Base-by-base conservation (phyloP, 2,113 vertebrate species). In the Orycteropus afer region DNA sequence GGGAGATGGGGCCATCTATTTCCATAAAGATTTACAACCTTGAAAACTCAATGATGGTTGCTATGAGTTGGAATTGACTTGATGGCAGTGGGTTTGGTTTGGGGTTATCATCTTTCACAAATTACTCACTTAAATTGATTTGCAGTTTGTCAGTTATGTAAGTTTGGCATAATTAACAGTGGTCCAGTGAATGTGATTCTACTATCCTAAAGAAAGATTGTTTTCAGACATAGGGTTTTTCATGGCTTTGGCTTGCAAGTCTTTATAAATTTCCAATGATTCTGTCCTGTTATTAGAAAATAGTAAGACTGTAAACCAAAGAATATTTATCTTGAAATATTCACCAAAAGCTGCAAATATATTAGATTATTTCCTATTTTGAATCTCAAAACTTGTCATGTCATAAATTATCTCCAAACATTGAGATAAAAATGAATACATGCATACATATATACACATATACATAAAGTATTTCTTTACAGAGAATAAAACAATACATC, bases 141-240 rank as follows among this genome's bases (percentile, higher is more conserved):
- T 15, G 55, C 5, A 94, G 20, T 59, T 92, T 96, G 15, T 59
- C 7, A 95, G 6, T 15, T 47, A 25, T 79, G 94, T 42, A 89
- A 92, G 13, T 18, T 25, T 67, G 37, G 32, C 0, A 0, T 49
- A 87, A 32, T 87, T 9, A 80, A 94, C 92, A 90, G 78, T 40
- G 0, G 89, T 53, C 13, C 2, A 32, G 6, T 78, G 57, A 63
- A 86, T 95, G 63, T 84, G 7, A 45, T 76, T 23, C 0, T 80
- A 65, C 32, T 65, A 17, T 37, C 8, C 25, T 5, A 34, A 40
- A 37, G 4, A 86, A 81, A 20, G 0, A n/a, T 93, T 96, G 6
- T 3, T n/a, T 59, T 87, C 73, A 40, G 76, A 23, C 9, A 65
- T 76, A 85, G n/a, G 7, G 94, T 91, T 96, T 37, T 59, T 18